phyloP scores from a whole-genome alignment of 2,113 vertebrate genomes.

The Acrocephalus kingi region DNA sequence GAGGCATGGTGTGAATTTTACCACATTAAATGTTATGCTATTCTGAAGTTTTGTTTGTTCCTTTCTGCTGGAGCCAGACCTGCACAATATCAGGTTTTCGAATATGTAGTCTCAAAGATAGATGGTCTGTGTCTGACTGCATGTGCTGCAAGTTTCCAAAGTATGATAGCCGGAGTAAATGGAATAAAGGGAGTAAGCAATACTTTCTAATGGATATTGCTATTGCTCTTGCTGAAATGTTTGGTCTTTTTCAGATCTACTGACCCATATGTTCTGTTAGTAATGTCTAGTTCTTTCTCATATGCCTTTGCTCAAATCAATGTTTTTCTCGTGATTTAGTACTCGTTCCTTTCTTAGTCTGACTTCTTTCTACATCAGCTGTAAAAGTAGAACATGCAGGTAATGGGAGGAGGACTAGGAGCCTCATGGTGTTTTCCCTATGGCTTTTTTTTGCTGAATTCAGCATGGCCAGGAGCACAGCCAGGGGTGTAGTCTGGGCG shows the following conservation, averaged over 20 bases:
- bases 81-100: neutral
- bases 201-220: neutral
- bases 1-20: neutral
- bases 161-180: neutral
- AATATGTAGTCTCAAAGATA: neutral
- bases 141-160: neutral
- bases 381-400: neutral
- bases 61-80: neutral
- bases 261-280: neutral
- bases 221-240: neutral
- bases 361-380: neutral
- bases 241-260: neutral
- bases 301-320: neutral
- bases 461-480: neutral
- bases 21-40: neutral
- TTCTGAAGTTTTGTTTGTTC: neutral
- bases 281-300: neutral
- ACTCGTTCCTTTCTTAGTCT: neutral
- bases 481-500: neutral
- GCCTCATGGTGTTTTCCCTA: rapidly evolving
- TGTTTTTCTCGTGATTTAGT: neutral
- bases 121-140: neutral
- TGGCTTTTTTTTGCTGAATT: neutral
- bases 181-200: neutral
- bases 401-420: neutral